Evolutionary conservation across 2,888 invertebrate genomes (phyloP).

Genomic region (Pterostichus madidus): DNA sequence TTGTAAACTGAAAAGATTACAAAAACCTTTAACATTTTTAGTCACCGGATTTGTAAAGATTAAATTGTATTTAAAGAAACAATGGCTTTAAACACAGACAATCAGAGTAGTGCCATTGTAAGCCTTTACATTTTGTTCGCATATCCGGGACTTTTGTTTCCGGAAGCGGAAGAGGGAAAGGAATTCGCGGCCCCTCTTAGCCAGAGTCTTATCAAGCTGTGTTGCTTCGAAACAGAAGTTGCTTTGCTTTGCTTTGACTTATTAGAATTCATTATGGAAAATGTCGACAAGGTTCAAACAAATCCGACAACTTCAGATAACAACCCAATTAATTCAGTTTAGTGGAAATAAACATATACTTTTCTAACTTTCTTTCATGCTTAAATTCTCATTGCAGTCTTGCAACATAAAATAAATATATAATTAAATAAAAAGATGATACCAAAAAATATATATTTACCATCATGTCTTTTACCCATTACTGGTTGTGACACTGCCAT

Average conservation of each 20-base stretch:
- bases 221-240: slow-evolving; percentile 17
- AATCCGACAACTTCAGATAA: slow-evolving; percentile 2
- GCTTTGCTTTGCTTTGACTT: slow-evolving; percentile 27
- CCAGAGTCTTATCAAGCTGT: slow-evolving; percentile 2
- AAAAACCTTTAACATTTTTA: slow-evolving; percentile 18
- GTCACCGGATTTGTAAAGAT: slow-evolving; percentile 27
- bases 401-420: no score
- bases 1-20: neutral
- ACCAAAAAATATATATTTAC: no score
- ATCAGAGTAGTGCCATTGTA: neutral
- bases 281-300: slow-evolving; percentile 21
- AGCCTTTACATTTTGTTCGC: slow-evolving; percentile 42
- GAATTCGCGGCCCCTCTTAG: slow-evolving; percentile 15
- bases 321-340: neutral
- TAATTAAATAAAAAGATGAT: no score
- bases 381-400: no score
- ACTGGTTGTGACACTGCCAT: no score
- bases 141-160: slow-evolving; percentile 53
- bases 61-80: slow-evolving; percentile 53
- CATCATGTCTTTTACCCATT: no score
- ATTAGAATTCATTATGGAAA: slow-evolving; percentile 25
- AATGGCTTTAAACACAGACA: slow-evolving; percentile 5
- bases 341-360: no score
- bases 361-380: no score
- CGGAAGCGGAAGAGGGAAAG: slow-evolving; percentile 45